Percentiles rank a stretch among this genome's conserved stretches.
phyloP scores from a whole-genome alignment of 2,113 vertebrate genomes.

The Trinectes maculatus region DNA sequence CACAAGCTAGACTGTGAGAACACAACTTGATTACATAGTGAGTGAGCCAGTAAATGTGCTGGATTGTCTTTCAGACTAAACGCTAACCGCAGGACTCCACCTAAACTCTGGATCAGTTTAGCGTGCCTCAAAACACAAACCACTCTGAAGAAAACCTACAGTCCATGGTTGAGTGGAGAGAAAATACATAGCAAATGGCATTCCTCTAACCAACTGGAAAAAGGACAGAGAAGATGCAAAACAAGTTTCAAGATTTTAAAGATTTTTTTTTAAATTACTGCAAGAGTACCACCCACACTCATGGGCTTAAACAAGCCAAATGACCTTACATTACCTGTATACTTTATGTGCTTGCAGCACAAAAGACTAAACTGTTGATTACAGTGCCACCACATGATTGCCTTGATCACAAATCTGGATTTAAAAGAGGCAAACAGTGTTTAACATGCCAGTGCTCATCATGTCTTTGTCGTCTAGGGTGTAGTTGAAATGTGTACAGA shows the following conservation, averaged over 20 bases:
- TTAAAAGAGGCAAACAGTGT: slow-evolving; percentile 8
- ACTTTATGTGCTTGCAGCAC: neutral
- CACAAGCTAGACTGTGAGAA: slow-evolving; percentile 4
- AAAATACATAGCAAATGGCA: slow-evolving; percentile 50
- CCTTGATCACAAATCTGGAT: slow-evolving; percentile 21
- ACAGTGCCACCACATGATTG: neutral
- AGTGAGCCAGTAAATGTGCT: slow-evolving; percentile 56
- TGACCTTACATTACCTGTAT: neutral
- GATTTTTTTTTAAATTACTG: neutral
- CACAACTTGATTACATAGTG: slow-evolving; percentile 57
- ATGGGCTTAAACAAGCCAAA: neutral
- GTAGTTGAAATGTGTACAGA: slow-evolving; percentile 12
- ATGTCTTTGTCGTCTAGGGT: neutral
- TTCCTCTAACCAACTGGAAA: slow-evolving; percentile 35
- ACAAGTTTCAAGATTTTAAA: slow-evolving; percentile 20
- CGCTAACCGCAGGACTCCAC: slow-evolving; percentile 74
- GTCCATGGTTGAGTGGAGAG: slow-evolving; percentile 30
- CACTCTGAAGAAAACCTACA: slow-evolving; percentile 45
- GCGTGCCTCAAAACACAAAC: slow-evolving; percentile 59
- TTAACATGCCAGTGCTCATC: neutral
- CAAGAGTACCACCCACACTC: neutral
- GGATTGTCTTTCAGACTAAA: slow-evolving; percentile 54
- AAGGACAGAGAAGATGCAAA: slow-evolving; percentile 32
- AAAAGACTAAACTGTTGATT: slow-evolving; percentile 18
- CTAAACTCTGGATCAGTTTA: slow-evolving; percentile 74